Percentiles rank a stretch among this genome's conserved stretches.
These are phyloP conservation scores for Mirounga angustirostris DNA, from an alignment of 2,113 vertebrate genomes.

Conservation along the genomic window DNA sequence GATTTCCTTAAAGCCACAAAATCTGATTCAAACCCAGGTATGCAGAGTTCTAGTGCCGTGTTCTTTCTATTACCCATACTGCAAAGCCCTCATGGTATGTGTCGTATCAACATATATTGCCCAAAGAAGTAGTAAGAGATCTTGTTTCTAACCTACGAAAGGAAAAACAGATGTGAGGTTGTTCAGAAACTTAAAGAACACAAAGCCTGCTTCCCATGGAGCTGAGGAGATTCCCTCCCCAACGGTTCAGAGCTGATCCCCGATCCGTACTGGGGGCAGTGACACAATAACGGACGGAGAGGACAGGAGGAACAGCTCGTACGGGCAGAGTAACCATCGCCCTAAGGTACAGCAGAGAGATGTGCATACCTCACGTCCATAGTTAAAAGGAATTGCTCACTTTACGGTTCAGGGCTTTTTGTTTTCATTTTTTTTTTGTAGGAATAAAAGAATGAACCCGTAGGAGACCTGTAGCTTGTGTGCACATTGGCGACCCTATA, in stretches of 20 bases:
- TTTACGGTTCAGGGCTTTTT: not conserved
- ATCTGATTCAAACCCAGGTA: not conserved
- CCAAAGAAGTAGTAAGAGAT: not conserved
- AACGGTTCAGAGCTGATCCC: accelerated
- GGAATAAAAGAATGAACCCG: not conserved
- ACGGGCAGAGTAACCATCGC: accelerated
- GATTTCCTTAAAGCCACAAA: not conserved
- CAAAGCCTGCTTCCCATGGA: not conserved
- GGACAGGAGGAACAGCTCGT: accelerated
- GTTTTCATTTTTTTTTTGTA: not conserved
- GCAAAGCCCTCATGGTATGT: not conserved
- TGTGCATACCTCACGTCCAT: accelerated
- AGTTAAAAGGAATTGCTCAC: not conserved
- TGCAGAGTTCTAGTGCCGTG: not conserved
- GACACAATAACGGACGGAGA: accelerated
- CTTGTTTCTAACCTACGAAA: not conserved
- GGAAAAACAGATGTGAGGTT: not conserved
- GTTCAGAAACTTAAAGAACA: not conserved
- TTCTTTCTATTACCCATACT: not conserved
- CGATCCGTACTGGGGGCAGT: not conserved
- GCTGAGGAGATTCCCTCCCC: not conserved
- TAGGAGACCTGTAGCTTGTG: not conserved
- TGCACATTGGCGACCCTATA: not conserved
- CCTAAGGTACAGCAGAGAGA: not conserved
- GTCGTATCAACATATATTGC: not conserved